A percentile compares a stretch with the other conserved stretches of the same genome.
Conservation (phyloP, 2,113 vertebrate species). For the Nycticebus coucang region DNA sequence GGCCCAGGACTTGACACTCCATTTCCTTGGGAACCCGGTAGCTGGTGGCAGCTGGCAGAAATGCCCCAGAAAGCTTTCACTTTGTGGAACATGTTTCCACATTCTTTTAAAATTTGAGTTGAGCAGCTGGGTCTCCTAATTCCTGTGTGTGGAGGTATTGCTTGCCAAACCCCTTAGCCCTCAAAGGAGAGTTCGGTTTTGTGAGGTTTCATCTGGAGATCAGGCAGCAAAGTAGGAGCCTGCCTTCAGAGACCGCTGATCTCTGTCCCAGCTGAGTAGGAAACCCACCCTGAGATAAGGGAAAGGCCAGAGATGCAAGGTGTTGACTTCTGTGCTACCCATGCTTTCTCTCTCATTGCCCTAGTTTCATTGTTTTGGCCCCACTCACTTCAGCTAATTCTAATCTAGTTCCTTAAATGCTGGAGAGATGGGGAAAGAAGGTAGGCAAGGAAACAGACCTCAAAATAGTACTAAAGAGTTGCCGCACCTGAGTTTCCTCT, state of each 20-base stretch:
- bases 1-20: neutral
- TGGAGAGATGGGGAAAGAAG: constrained; percentile 10
- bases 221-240: neutral
- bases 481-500: constrained; percentile 23
- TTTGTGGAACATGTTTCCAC: constrained; percentile 53
- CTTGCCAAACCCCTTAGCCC: constrained; percentile 31
- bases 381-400: constrained; percentile 21
- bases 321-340: neutral
- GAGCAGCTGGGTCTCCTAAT: constrained; percentile 64
- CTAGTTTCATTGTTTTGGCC: constrained; percentile 3
- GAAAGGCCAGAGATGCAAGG: neutral
- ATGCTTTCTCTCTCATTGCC: constrained; percentile 65
- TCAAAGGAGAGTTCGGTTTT: constrained; percentile 43
- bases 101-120: constrained; percentile 57
- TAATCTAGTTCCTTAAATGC: constrained; percentile 23
- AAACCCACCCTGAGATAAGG: constrained; percentile 43
- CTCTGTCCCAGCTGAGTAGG: neutral
- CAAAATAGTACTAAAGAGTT: neutral
- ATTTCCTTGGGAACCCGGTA: constrained; percentile 46
- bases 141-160: constrained; percentile 60
- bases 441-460: constrained; percentile 48
- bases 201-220: constrained; percentile 29
- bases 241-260: neutral
- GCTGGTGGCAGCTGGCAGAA: constrained; percentile 44
- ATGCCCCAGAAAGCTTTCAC: constrained; percentile 50